Base-by-base conservation (phyloP, 1,140 invertebrate species). In the Megalopta genalis region DNA sequence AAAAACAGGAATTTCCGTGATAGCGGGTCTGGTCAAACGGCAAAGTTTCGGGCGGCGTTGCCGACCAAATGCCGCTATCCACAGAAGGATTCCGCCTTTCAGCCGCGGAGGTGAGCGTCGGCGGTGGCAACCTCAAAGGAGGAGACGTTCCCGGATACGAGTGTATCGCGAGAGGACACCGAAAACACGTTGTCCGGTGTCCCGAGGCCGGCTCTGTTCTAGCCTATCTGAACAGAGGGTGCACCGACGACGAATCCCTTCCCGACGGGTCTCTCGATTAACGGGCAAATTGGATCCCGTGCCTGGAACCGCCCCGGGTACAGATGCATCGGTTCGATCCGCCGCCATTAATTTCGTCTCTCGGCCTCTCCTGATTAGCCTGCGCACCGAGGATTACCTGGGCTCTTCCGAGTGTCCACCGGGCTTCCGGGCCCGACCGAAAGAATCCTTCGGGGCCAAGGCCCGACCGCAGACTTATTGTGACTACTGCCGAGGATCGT, bases 221-320 rank as follows among this genome's bases (percentile, higher is more conserved):
- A 54, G 69, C 73, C 81, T 86, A 86, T 86, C 81, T 76, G 60
- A n/a, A n/a, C n/a, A n/a, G n/a, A 49, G 63, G 70, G 66, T 75
- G 65, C 21, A 57, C 52, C 63, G 71, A 76, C 63, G 71, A 76
- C 85, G 80, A 77, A 87, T 76, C 71, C 68, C 72, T 68, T 62
- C 69, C 81, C 67, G 69, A 80, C 77, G 74, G 77, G 77, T 83
- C 83, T 85, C 87, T 88, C 87, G 87, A 88, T 88, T 88, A 88
- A 88, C 87, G 85, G 67, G 79, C 83, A 87, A 87, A 88, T 88
- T 88, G 87, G 83, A 88, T 88, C 83, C n/a, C 79, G 67, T 68
- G 72, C 76, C 65, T 46, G 80, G 82, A 77, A 82, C 69, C 84
- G 84, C 86, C 82, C 73, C 84, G 80, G 80, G 80, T 87, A 81